Conservation (phyloP, 37 sponge, comb jelly and placozoan species). For the Agelas oroides region DNA sequence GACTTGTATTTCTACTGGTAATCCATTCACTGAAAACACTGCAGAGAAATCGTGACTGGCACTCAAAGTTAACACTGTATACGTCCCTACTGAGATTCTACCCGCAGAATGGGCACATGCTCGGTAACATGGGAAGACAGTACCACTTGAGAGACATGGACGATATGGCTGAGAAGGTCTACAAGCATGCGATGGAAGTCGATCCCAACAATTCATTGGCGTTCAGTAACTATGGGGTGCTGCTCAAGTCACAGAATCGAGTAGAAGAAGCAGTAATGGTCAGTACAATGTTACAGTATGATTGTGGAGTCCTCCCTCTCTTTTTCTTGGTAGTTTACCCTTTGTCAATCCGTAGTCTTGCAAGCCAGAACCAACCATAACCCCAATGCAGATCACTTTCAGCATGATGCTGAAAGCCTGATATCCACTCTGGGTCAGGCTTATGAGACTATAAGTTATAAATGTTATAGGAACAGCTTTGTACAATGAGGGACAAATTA, state of each 20-base stretch:
- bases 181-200: conserved; percentile 46
- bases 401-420: no score
- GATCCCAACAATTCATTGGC: conserved; percentile 71
- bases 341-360: no score
- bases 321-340: no score
- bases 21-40: conserved; percentile 64
- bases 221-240: conserved; percentile 75
- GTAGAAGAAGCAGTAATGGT: conserved; percentile 59
- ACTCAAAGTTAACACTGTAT: conserved; percentile 65
- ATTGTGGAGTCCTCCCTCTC: no score
- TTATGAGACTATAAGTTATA: no score
- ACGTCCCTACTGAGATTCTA: conserved; percentile 67
- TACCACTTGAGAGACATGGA: conserved; percentile 47
- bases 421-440: no score
- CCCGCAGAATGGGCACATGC: conserved; percentile 43
- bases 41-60: conserved; percentile 74
- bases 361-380: no score
- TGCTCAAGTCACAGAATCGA: conserved; percentile 51
- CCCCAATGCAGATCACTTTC: no score
- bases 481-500: no score
- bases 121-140: conserved; percentile 59
- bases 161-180: conserved; percentile 63
- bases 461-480: no score
- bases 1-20: conserved; percentile 24
- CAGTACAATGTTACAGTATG: no score